Percentiles rank a stretch among this genome's conserved stretches.
Evolutionary conservation across 1,140 invertebrate genomes (phyloP).

Genomic region (Oppia nitens): DNA sequence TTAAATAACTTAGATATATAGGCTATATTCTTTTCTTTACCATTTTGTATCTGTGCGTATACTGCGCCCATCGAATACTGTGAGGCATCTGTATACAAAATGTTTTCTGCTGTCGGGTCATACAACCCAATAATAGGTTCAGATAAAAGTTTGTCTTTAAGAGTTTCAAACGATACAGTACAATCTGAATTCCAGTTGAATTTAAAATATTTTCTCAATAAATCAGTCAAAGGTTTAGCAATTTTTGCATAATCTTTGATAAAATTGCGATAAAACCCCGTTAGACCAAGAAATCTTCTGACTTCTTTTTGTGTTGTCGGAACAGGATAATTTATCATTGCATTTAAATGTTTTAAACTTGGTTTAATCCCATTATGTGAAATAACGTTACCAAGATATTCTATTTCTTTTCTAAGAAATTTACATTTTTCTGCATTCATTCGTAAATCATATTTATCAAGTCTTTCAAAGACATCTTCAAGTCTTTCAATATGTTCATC

Average conservation of each 20-base stretch:
- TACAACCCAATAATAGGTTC: not conserved
- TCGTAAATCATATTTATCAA: conserved; percentile 17
- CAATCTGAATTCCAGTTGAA: not conserved
- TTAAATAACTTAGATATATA: conserved; percentile 19
- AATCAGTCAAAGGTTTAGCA: not conserved
- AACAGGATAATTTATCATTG: not conserved
- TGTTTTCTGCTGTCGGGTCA: not conserved
- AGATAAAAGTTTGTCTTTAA: not conserved
- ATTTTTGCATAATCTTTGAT: not conserved
- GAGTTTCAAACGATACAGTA: not conserved
- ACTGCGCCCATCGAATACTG: conserved; percentile 24
- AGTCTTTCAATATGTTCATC: conserved; percentile 21
- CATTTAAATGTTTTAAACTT: not conserved
- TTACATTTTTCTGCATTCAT: conserved; percentile 22
- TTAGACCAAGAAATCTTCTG: not conserved
- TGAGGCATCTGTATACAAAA: conserved; percentile 22
- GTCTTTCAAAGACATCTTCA: conserved; percentile 19
- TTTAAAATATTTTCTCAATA: not conserved
- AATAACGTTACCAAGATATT: conserved; percentile 18
- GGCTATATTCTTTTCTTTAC: not conserved
- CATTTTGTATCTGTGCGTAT: conserved; percentile 20
- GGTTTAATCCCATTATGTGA: not conserved
- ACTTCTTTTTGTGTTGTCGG: not conserved
- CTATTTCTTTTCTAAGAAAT: conserved; percentile 11
- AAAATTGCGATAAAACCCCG: not conserved